phyloP scores from a whole-genome alignment of 2,888 invertebrate species.

The Eremobia ochroleuca region DNA sequence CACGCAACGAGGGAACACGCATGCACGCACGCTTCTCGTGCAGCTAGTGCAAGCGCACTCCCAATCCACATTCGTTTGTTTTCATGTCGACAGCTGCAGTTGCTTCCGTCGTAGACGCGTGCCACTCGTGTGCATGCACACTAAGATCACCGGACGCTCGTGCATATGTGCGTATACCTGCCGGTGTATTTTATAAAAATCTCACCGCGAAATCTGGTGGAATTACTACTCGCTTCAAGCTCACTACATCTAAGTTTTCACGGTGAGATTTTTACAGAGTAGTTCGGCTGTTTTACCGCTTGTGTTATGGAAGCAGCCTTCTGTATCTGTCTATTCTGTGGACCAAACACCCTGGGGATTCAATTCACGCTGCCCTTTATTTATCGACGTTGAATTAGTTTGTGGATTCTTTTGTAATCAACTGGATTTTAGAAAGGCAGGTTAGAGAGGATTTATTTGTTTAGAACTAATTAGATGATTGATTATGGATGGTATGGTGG shows the following conservation, averaged over 20 bases:
- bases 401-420: slow-evolving; percentile 62
- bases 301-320: background rate
- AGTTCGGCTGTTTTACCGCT: background rate
- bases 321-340: background rate
- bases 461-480: slow-evolving; percentile 7
- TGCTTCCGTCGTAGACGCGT: no score
- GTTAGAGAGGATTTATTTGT: no score
- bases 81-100: no score
- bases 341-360: slow-evolving; percentile 33
- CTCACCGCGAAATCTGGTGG: background rate
- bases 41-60: background rate
- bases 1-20: no score
- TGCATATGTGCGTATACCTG: background rate
- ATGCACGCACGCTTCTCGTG: background rate
- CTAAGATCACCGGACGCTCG: no score
- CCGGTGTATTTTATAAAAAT: background rate
- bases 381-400: slow-evolving; percentile 61
- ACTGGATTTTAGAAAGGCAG: slow-evolving; percentile 32
- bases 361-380: slow-evolving; percentile 67
- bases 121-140: no score
- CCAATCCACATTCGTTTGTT: background rate
- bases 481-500: background rate
- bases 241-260: background rate
- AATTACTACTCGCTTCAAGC: background rate
- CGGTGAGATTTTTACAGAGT: background rate